phyloP scores from a whole-genome alignment of 2,797 vertebrate genomes.

The Tinamus major region DNA sequence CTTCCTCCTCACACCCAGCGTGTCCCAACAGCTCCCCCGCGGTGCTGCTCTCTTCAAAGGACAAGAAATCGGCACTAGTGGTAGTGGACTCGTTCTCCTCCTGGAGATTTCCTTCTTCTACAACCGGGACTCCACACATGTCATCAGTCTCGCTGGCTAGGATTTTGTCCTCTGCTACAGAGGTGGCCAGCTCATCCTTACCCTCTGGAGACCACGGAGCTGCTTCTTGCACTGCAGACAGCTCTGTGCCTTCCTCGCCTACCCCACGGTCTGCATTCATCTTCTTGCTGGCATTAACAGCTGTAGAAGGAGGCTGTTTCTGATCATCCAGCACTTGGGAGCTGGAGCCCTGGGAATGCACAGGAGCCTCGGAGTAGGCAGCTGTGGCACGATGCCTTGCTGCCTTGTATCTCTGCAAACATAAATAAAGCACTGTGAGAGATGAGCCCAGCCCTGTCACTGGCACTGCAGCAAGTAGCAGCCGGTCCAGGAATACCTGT shows the following conservation, averaged over 20 bases:
- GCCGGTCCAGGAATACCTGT: slow-evolving; percentile 61
- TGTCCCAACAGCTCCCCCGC: background rate
- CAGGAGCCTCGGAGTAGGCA: slow-evolving; percentile 51
- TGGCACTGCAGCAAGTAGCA: slow-evolving; percentile 9
- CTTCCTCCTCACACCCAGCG: background rate
- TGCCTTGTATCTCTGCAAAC: slow-evolving; percentile 80
- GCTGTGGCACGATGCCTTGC: slow-evolving; percentile 64
- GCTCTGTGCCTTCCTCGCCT: slow-evolving; percentile 1
- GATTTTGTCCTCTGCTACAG: slow-evolving; percentile 25
- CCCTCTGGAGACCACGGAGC: slow-evolving; percentile 36
- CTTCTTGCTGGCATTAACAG: background rate
- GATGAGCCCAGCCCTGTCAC: background rate
- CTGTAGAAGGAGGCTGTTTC: slow-evolving; percentile 16
- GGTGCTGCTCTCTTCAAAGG: background rate
- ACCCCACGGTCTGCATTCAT: background rate
- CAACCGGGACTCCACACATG: background rate
- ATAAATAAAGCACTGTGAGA: slow-evolving; percentile 20
- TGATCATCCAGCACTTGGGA: slow-evolving; percentile 57
- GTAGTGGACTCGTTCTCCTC: slow-evolving; percentile 12
- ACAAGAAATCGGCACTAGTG: background rate
- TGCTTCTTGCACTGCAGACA: slow-evolving; percentile 27
- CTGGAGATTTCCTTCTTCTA: slow-evolving; percentile 45
- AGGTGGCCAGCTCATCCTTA: slow-evolving; percentile 47
- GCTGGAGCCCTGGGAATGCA: slow-evolving; percentile 64
- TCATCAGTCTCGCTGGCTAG: slow-evolving; percentile 5